phyloP scores from a whole-genome alignment of 2,888 invertebrate genomes.

The Tricholauxania praeusta region DNA sequence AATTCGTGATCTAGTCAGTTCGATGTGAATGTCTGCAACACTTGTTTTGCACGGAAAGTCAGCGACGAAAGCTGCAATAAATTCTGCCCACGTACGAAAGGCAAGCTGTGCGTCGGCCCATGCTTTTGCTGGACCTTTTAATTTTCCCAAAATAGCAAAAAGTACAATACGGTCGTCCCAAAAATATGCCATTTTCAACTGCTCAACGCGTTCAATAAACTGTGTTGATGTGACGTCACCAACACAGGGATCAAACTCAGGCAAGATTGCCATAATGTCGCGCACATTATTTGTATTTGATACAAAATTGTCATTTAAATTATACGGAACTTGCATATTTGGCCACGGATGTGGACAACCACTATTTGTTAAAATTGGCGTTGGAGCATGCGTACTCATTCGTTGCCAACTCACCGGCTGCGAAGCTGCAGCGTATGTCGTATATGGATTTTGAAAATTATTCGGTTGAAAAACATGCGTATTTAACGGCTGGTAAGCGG shows the following conservation, averaged over 20 bases:
- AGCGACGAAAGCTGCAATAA: neutral
- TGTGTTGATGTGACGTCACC: neutral
- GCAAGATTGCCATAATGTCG: neutral
- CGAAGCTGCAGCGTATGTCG: too few species aligned
- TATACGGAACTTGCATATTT: neutral
- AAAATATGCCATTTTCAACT: too few species aligned
- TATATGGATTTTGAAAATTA: neutral
- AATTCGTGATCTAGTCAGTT: constrained; percentile 7
- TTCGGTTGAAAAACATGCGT: neutral
- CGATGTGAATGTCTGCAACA: neutral
- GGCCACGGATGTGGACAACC: neutral
- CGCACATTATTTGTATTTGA: neutral
- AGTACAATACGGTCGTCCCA: too few species aligned
- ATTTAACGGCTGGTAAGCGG: too few species aligned
- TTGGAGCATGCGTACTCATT: neutral
- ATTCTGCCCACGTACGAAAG: constrained; percentile 2
- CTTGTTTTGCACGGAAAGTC: constrained; percentile 1
- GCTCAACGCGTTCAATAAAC: neutral
- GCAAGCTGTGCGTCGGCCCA: neutral
- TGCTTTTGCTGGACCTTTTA: neutral
- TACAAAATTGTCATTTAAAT: neutral
- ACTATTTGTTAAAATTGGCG: neutral
- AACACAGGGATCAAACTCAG: neutral
- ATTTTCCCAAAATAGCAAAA: too few species aligned
- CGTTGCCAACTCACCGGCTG: too few species aligned